phyloP scores from a whole-genome alignment of 2,797 vertebrate species.

The Crocidura indochinensis region DNA sequence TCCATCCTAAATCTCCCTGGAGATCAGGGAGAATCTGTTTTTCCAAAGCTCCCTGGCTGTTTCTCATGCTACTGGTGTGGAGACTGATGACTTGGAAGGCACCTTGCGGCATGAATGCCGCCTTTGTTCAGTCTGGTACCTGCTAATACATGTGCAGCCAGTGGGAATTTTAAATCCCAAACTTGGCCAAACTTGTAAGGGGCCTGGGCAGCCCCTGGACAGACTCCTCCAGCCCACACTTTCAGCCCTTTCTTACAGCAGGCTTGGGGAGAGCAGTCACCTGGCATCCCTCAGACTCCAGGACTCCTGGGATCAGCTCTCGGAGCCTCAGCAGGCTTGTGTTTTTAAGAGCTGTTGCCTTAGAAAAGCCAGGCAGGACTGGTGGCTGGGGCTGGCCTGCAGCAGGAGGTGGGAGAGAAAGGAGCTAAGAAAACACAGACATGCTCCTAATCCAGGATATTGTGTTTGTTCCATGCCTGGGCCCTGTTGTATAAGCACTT shows the following conservation, averaged over 20 bases:
- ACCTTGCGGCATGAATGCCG: slow-evolving; percentile 7
- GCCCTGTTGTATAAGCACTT: not conserved
- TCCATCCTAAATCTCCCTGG: slow-evolving; percentile 33
- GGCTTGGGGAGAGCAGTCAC: not conserved
- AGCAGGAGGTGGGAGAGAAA: not conserved
- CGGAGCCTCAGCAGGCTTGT: not conserved
- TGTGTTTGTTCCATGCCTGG: not conserved
- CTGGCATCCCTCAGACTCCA: slow-evolving; percentile 33
- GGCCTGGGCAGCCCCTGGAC: not conserved
- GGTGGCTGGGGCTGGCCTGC: not conserved
- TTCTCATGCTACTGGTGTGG: slow-evolving; percentile 49
- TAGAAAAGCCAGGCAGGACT: slow-evolving; percentile 17
- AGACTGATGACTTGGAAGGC: slow-evolving; percentile 29
- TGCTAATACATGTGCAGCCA: slow-evolving; percentile 10
- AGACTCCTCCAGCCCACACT: not conserved
- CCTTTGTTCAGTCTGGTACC: slow-evolving; percentile 58
- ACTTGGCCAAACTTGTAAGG: not conserved
- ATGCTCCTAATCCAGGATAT: not conserved
- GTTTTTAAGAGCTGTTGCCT: slow-evolving; percentile 36
- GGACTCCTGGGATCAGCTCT: not conserved
- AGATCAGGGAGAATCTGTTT: slow-evolving; percentile 52
- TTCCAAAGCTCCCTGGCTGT: slow-evolving; percentile 47
- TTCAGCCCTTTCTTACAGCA: not conserved
- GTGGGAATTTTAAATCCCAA: slow-evolving; percentile 45
- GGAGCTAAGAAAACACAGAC: not conserved